Base-by-base conservation (phyloP, 23 tunicate species). In the Ascidia mentula region DNA sequence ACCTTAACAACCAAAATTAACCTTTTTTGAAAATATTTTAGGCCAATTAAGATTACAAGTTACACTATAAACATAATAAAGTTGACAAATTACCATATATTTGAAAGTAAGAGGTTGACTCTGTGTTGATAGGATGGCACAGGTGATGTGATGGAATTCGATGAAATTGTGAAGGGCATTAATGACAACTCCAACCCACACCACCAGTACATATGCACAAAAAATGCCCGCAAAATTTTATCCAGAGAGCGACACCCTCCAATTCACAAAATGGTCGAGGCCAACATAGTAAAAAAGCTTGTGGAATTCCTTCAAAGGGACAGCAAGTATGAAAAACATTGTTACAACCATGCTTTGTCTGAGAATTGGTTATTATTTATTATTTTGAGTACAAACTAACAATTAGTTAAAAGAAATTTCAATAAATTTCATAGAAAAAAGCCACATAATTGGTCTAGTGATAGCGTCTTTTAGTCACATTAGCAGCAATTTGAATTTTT, bases 181-280 rank as follows among this genome's bases (percentile, higher is more conserved):
- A 72, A 31, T 31, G 53, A 80, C 53, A 82, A 80, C 71, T 72
- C 77, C n/a, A 74, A 93, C 40, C 82, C 78, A 30, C 35, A 77
- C 1, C 82, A 79, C 39, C 98, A 93, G 42, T 85, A 83, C 80
- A 34, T 80, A 30, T 85, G 93, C 82, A 88, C 97, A 0, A 92
- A 84, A 72, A 85, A 85, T 72, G 97, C 97, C 0, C 77, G 99
- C 31, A 96, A 96, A 79, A 96, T 91, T 60, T 77, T 96, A 0
- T 96, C 99, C 31, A 82, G 97, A 0, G 94, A 96, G 40, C 85
- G 94, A 9, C 90, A 96, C 46, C 99, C 99, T 12, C 99, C 99
- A 20, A 96, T 96, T 18, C 74, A 80, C 77, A 82, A 81, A 38
- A 85, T 96, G 88, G 89, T 91, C 40, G 90, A 88, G 37, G 85